Base-by-base conservation (phyloP, 2,113 vertebrate genomes). In the Erpornis zantholeuca region DNA sequence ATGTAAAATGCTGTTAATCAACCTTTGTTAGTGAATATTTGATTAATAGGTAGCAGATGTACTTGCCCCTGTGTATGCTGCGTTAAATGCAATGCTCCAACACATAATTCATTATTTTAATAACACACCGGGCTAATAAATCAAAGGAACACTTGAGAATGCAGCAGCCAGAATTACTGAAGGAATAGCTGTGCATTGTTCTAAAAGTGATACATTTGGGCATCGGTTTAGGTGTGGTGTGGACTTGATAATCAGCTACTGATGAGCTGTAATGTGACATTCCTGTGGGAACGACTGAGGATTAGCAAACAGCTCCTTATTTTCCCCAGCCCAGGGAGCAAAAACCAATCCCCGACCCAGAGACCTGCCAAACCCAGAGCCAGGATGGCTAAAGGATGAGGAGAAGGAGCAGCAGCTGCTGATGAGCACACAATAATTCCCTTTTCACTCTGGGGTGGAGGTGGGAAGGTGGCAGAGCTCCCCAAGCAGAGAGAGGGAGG, bases 41-140 rank as follows among this genome's bases (percentile, higher is more conserved):
- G 96, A 96, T 96, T 93, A 97, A 96, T 94, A 73, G 95, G 95
- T 86, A 93, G 86, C 96, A 97, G 90, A 97, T 97, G 95, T 68
- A 77, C 69, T 92, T 88, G 76, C 71, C 71, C 95, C 63, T 94
- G 86, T 49, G 68, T 93, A 45, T 66, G 53, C 70, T 54, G 36
- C 7, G 28, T 92, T 96, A 95, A 94, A 93, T 45, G 82, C 65
- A 94, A 88, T n/a, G 56, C 56, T 73, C 86, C 92, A 61, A 87
- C 75, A 36, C 71, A 78, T 82, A 73, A 97, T 95, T 95, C 94
- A 94, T 95, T 95, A 90, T 82, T 96, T 96, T 97, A 95, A 96
- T 95, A 93, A 82, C 83, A 76, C 35, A 63, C 38, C 19, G 57
- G 76, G 90, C 78, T 76, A 92, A 84, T 96, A 97, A 97, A 97